phyloP scores from a whole-genome alignment of 2,888 invertebrate genomes.

The Macrosiphum euphorbiae region DNA sequence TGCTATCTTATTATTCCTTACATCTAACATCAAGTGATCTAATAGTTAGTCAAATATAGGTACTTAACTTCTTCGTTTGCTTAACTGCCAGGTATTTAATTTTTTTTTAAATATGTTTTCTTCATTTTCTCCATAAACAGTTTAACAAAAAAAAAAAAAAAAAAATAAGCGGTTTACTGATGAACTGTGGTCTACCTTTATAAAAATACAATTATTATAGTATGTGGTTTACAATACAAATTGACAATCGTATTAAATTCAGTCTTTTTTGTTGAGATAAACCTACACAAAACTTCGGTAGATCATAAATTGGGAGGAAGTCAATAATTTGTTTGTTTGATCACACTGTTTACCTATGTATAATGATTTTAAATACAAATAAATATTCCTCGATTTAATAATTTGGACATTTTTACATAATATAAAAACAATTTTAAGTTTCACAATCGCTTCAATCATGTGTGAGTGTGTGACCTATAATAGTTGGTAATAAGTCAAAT shows the following conservation, averaged over 20 bases:
- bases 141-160: neutral
- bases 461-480: neutral
- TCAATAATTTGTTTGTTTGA: neutral
- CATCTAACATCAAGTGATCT: neutral
- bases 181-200: neutral
- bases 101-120: neutral
- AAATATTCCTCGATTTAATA: neutral
- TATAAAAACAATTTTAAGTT: neutral
- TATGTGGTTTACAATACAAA: neutral
- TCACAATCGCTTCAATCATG: neutral
- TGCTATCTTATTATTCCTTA: no score
- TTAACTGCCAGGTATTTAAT: neutral
- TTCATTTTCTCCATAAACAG: neutral
- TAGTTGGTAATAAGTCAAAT: neutral
- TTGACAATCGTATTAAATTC: neutral
- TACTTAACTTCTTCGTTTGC: neutral
- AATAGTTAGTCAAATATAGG: neutral
- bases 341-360: neutral
- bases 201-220: neutral
- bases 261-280: neutral
- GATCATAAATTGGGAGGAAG: neutral
- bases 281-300: neutral
- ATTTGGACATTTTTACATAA: neutral
- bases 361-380: neutral
- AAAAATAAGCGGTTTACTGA: neutral